phyloP scores from a whole-genome alignment of 2,113 vertebrate species.

The Zosterops borbonicus region DNA sequence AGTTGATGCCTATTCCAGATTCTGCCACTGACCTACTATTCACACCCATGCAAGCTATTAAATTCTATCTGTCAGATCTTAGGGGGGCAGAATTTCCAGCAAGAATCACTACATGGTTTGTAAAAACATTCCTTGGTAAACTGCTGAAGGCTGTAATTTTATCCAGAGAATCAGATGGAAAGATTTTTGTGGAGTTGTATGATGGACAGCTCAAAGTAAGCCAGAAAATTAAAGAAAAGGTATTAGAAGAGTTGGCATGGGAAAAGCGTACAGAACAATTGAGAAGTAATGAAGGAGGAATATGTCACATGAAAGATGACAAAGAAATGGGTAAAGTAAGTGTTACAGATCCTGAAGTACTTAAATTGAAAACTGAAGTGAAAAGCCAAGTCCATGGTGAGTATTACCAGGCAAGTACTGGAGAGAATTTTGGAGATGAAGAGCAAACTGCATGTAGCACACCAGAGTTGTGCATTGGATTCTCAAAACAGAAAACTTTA shows the following conservation, averaged over 20 bases:
- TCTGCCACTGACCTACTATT: constrained; percentile 79
- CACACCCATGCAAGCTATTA: constrained; percentile 89
- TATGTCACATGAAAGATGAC: not conserved
- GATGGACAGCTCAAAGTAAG: constrained; percentile 81
- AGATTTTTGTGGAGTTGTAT: constrained; percentile 82
- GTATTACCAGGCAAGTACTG: not conserved
- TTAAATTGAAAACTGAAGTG: constrained; percentile 8
- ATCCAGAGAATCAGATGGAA: constrained; percentile 75
- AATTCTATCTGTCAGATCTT: constrained; percentile 78
- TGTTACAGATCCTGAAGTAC: not conserved
- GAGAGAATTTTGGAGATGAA: not conserved
- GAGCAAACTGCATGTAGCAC: not conserved
- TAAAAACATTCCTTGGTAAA: constrained; percentile 74
- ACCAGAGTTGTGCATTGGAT: not conserved
- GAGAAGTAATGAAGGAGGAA: not conserved
- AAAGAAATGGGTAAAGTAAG: not conserved
- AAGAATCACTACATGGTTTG: constrained; percentile 81
- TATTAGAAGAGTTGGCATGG: constrained; percentile 27
- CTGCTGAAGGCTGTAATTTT: constrained; percentile 76
- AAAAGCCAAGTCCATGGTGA: not conserved
- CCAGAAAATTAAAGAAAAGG: constrained; percentile 79
- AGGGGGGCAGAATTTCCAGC: constrained; percentile 62
- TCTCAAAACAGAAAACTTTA: not conserved
- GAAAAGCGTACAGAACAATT: accelerated
- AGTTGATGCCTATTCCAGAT: constrained; percentile 79